Conservation (phyloP, 1,140 invertebrate species). For the Ectropis grisescens region DNA sequence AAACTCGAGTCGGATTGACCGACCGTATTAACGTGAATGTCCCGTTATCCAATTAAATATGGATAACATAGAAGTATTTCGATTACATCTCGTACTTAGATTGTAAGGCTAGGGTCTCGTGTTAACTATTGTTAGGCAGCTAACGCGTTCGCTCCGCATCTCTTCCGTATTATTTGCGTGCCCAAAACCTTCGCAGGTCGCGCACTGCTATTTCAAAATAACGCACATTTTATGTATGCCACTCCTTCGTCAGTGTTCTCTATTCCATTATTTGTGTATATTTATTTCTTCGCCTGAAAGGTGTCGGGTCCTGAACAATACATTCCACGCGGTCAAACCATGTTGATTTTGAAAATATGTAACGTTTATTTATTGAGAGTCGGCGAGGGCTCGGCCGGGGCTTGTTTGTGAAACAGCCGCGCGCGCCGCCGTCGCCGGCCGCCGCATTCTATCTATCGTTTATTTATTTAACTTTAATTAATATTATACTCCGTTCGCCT, state of each 20-base stretch:
- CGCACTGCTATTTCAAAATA: neutral
- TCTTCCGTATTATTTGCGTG: conserved; percentile 16
- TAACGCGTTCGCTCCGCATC: conserved; percentile 51
- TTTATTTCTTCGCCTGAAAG: conserved; percentile 55
- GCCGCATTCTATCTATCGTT: neutral
- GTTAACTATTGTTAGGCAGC: conserved; percentile 63
- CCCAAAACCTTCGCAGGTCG: too few relatives aligned
- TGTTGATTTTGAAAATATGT: conserved; percentile 49
- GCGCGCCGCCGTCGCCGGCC: too few relatives aligned
- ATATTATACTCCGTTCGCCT: neutral
- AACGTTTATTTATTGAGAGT: too few relatives aligned
- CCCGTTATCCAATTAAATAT: too few relatives aligned
- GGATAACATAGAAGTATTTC: too few relatives aligned
- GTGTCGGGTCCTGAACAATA: conserved; percentile 60
- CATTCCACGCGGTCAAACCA: conserved; percentile 65
- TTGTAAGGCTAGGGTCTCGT: conserved; percentile 52
- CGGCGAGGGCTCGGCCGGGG: too few relatives aligned
- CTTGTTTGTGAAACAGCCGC: conserved; percentile 46
- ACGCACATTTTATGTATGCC: neutral
- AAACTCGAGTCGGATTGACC: too few relatives aligned
- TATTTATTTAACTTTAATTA: conserved; percentile 1
- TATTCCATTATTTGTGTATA: conserved; percentile 26
- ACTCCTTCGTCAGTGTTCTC: too few relatives aligned
- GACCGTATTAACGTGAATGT: too few relatives aligned
- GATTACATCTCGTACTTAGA: conserved; percentile 47